Evolutionary conservation across 2,888 invertebrate genomes (phyloP), one percentile per base, ranked within the genome.

Genomic region (Hydropsyche betteni): DNA sequence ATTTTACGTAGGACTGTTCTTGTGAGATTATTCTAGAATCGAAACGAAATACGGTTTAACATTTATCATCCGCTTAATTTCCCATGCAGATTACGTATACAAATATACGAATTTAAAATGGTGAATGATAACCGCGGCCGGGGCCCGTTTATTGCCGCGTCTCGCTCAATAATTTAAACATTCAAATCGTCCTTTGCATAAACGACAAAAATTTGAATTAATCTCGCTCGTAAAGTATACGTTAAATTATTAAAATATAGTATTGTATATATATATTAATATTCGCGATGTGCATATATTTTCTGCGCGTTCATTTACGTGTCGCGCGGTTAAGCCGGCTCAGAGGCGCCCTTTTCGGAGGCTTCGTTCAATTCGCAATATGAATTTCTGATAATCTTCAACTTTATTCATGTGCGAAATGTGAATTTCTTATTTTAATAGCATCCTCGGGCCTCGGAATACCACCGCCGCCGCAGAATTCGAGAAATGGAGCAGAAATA

Each of bases 401-500:
- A 24, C 64, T 64, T 64, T 64, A 34, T 34, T 64, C 53, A 53
- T 70, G 70, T 70, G 53, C 52, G 53, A 53, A 70, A 70, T 70
- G 52, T 70, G 36, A 70, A 70, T 70, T 70, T 70, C 70, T 53
- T 70, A 70, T 70, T 52, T 69, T 50, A 69, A 69, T 64, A 64
- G 51, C 69, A 51, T 69, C 69, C 69, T 51, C 70, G 70, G 52
- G 24, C 51, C 70, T 34, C 70, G 10, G 52, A 24, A 70, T 44
- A 70, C 44, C 52, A 7, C 24, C 24, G 24, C 24, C 24, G 24
- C 24, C 24, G 24, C n/a, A 70, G 50, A 36, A 70, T 36, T 64
- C 36, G 36, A 52, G 70, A 70, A 70, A 70, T 70, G 70, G 70
- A 70, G 70, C 70, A 70, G 70, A 70, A 70, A 52, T 70, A 53